phyloP scores from a whole-genome alignment of 2,888 invertebrate species.

The Bembecia ichneumoniformis region DNA sequence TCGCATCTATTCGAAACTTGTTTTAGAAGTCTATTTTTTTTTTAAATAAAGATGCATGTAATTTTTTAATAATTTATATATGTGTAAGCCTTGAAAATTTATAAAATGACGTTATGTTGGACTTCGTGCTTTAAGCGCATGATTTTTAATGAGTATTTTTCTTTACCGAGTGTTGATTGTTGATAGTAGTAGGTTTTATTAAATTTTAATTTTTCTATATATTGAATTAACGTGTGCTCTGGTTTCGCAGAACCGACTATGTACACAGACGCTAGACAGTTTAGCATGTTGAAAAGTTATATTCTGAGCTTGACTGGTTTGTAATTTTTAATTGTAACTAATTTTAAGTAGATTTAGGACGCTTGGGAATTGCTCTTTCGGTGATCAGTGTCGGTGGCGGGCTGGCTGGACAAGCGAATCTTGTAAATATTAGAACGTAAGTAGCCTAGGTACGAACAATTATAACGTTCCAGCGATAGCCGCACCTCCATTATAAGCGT shows the following conservation, averaged over 20 bases:
- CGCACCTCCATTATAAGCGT: conserved; percentile 27
- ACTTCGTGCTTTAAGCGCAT: conserved; percentile 65
- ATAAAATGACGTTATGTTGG: conserved; percentile 39
- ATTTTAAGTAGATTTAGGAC: too few relatives aligned
- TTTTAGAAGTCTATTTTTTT: background rate
- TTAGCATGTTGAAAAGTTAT: background rate
- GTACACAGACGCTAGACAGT: background rate
- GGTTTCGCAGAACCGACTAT: background rate
- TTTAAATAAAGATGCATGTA: conserved; percentile 19
- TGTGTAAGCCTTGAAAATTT: conserved; percentile 26
- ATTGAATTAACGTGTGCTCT: too few relatives aligned
- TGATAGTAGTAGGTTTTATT: conserved; percentile 40
- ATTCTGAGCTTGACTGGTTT: background rate
- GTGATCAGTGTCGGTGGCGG: conserved; percentile 27
- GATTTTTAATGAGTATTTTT: conserved; percentile 54
- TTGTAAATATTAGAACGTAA: too few relatives aligned
- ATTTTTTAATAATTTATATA: conserved; percentile 16
- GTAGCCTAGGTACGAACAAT: too few relatives aligned
- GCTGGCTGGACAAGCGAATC: conserved; percentile 18
- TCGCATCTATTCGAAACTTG: conserved; percentile 1
- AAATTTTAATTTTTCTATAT: conserved; percentile 35
- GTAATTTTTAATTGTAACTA: too few relatives aligned
- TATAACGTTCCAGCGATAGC: conserved; percentile 30
- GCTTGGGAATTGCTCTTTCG: background rate
- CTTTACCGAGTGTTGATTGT: conserved; percentile 45